phyloP scores from a whole-genome alignment of 2,113 vertebrate species.

The Otocyon megalotis region DNA sequence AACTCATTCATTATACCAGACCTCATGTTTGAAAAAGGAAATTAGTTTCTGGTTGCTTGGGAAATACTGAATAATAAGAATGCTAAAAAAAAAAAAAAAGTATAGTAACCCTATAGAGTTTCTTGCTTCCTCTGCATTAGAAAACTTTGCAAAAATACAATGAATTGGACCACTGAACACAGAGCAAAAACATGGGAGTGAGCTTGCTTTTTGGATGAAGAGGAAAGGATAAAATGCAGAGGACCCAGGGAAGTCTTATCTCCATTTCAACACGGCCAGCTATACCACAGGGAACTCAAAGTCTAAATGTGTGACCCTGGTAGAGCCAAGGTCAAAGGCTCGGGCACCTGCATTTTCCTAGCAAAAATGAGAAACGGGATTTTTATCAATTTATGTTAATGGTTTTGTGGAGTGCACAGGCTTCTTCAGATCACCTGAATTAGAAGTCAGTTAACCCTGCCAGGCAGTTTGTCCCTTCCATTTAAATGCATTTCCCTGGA shows the following conservation, averaged over 20 bases:
- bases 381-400: not conserved
- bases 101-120: not conserved
- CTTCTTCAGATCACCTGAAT: not conserved
- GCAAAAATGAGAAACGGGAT: not conserved
- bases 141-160: not conserved
- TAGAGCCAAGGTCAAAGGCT: not conserved
- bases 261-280: fast-evolving
- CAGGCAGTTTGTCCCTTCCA: not conserved
- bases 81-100: not conserved
- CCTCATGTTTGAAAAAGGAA: constrained; percentile 48
- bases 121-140: not conserved
- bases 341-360: not conserved
- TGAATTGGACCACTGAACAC: fast-evolving
- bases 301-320: not conserved
- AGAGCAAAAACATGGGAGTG: not conserved
- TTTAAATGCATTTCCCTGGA: not conserved
- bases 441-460: not conserved
- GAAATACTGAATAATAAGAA: constrained; percentile 52
- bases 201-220: not conserved
- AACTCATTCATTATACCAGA: constrained; percentile 34
- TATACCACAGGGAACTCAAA: not conserved
- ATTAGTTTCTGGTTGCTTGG: constrained; percentile 55
- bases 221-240: not conserved
- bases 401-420: not conserved
- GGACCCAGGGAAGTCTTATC: not conserved